These are phyloP conservation scores for Syritta pipiens DNA, from an alignment of 2,888 invertebrate species.

Conservation along the genomic window DNA sequence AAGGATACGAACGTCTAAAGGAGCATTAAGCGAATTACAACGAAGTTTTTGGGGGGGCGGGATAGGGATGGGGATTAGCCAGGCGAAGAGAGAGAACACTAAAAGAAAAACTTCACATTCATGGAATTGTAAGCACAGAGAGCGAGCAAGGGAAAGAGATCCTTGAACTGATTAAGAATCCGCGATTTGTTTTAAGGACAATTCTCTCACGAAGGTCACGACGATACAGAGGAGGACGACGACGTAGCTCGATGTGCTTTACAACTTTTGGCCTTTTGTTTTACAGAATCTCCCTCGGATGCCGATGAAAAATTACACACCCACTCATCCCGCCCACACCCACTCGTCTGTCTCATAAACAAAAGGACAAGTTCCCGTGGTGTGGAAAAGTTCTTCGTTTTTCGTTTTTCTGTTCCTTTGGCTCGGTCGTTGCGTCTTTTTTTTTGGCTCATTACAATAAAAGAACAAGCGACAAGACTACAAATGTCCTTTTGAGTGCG, in stretches of 20 bases:
- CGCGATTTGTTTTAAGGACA: constrained; percentile 7
- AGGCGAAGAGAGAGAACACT: too few relatives aligned
- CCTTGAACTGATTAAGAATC: constrained; percentile 32
- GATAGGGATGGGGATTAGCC: too few relatives aligned
- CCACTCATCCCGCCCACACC: constrained; percentile 3
- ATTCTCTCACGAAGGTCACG: constrained; percentile 14
- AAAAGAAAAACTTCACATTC: constrained; percentile 41
- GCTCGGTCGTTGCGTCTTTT: constrained; percentile 5
- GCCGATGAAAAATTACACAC: constrained; percentile 3
- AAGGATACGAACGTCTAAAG: too few relatives aligned
- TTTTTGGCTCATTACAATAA: constrained; percentile 38
- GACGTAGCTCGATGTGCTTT: constrained; percentile 21
- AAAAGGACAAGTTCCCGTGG: constrained; percentile 14
- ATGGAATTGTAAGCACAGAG: constrained; percentile 55
- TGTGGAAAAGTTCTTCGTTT: too few relatives aligned
- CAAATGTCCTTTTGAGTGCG: constrained; percentile 34
- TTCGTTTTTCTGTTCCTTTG: too few relatives aligned
- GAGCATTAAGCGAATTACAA: too few relatives aligned
- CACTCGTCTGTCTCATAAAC: constrained; percentile 21
- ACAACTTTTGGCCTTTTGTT: constrained; percentile 52
- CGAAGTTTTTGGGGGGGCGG: too few relatives aligned
- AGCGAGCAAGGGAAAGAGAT: too few relatives aligned
- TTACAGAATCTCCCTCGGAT: constrained; percentile 8
- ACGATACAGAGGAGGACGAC: constrained; percentile 3
- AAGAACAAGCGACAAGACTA: constrained; percentile 19